Evolutionary conservation across 2,888 invertebrate genomes (phyloP), one percentile per base, ranked within the genome.

Genomic region (Eristalis tenax): DNA sequence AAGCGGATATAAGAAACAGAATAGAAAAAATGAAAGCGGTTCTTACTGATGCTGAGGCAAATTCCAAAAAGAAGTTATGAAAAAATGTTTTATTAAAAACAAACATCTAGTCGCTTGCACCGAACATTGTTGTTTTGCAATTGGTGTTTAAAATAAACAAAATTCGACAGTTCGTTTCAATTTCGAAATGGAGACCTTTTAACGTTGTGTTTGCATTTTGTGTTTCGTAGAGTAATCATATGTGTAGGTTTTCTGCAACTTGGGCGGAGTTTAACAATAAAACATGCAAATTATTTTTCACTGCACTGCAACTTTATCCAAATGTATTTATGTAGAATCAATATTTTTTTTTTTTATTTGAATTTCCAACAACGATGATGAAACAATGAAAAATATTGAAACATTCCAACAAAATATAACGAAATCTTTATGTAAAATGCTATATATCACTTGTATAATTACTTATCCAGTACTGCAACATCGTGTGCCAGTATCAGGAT

Each of bases 401-500:
- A 87, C 57, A 43, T 83, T 75, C 73, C 40, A 80, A 87, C 87
- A 87, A 87, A 76, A 80, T 79, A 79, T 80, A 83, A 87, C 87
- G 79, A 43, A 63, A 59, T 80, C 70, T 66, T 65, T 79, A 73
- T 82, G 80, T 66, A 76, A 87, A 87, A 83, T 87, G 87, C 87
- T 68, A 61, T 71, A 61, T 83, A 87, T 83, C 83, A 87, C 87
- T 79, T 80, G 50, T 50, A 40, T 35, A 66, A 64, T 61, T 70
- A 70, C 35, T 88, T 76, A 89, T 15, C 89, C 89, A 57, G 89
- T 88, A 80, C 88, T 86, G 68, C 89, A 89, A 74, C 89, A 89
- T 61, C 88, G 68, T 23, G 87, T 75, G 11, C 88, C 65, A 15
- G 88, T 38, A 50, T 83, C 43, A 13, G 69, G 50, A 38, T 63